These are phyloP conservation scores for Catocala fraxini DNA, from an alignment of 2,888 invertebrate genomes.

Conservation along the genomic window DNA sequence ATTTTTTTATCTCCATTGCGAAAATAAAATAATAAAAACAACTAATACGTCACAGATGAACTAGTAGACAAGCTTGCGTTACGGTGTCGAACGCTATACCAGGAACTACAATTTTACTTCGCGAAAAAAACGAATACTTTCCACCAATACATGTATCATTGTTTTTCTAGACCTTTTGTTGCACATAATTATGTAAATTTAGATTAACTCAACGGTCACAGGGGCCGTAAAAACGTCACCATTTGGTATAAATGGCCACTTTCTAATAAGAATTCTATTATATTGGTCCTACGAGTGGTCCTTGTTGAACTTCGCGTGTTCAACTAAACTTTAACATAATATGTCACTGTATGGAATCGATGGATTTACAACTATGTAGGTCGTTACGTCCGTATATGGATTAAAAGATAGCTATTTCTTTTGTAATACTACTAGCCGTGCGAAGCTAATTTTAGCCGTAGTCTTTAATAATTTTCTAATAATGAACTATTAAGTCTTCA, in stretches of 20 bases:
- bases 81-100: conserved; percentile 37
- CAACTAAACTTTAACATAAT: conserved; percentile 43
- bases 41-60: conserved; percentile 46
- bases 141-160: conserved; percentile 45
- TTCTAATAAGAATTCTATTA: conserved; percentile 54
- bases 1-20: conserved; percentile 37
- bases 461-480: neutral
- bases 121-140: conserved; percentile 19
- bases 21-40: conserved; percentile 24
- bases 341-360: conserved; percentile 40
- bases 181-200: conserved; percentile 41
- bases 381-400: conserved; percentile 24
- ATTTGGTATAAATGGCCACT: conserved; percentile 43
- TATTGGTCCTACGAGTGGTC: conserved; percentile 43
- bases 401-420: conserved; percentile 2
- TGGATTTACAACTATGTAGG: conserved; percentile 38
- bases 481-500: neutral
- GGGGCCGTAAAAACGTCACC: conserved; percentile 50
- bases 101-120: conserved; percentile 35
- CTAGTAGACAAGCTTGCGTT: conserved; percentile 38
- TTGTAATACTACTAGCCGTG: neutral
- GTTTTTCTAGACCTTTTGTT: conserved; percentile 34
- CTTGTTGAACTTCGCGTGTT: conserved; percentile 58
- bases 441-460: too few species aligned
- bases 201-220: conserved; percentile 41